phyloP scores from a whole-genome alignment of 1,140 invertebrate genomes.

The Hypsibius dujardini region DNA sequence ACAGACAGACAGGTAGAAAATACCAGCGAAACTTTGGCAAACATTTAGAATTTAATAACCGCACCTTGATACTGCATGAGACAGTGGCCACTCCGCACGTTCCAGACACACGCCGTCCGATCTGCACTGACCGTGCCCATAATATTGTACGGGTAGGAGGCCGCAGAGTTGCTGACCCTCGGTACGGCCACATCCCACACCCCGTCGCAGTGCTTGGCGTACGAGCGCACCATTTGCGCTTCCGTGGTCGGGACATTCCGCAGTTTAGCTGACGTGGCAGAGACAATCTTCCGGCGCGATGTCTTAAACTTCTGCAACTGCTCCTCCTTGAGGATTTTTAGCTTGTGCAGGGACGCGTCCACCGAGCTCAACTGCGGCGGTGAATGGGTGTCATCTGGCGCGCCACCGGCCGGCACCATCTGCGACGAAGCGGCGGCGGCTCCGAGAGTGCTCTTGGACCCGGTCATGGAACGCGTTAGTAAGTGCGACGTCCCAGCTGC shows the following conservation, averaged over 20 bases:
- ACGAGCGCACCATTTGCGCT: conserved; percentile 61
- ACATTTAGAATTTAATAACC: no score
- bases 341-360: background rate
- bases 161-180: no score
- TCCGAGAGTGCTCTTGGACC: background rate
- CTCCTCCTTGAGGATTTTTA: conserved; percentile 35
- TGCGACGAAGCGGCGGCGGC: background rate
- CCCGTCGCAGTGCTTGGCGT: conserved; percentile 80
- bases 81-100: conserved; percentile 67
- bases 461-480: background rate
- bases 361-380: conserved; percentile 10
- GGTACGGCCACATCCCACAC: conserved; percentile 83
- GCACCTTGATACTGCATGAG: conserved; percentile 58
- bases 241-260: conserved; percentile 67
- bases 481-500: background rate
- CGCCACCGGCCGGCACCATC: background rate
- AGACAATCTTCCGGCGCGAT: conserved; percentile 68
- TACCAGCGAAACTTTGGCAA: no score
- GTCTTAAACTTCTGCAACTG: conserved; percentile 72
- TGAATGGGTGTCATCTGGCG: conserved; percentile 4
- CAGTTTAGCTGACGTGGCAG: conserved; percentile 89
- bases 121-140: conserved; percentile 64
- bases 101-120: conserved; percentile 83
- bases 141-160: conserved; percentile 75
- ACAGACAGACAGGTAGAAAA: no score